Evolutionary conservation across 2,888 invertebrate species (phyloP), one percentile per base, ranked within the genome.

Genomic region (Apotomis turbidana): DNA sequence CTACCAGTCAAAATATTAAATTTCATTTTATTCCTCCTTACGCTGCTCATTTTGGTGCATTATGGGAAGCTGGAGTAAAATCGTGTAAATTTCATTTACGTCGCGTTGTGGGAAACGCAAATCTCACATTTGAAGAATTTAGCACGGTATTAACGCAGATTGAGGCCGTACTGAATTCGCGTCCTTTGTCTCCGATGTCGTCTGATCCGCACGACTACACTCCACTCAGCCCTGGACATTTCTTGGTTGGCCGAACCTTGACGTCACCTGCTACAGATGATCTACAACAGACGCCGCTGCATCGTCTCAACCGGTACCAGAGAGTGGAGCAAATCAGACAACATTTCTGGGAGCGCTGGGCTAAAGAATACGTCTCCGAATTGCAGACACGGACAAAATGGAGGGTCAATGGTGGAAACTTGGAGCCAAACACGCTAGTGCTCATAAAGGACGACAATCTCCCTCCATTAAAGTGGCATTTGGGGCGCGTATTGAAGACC

Each of bases 211-310:
- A 46, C 46, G 46, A 46, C 9, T 46, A 46, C 10, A 10, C 10
- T 46, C 46, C 46, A 9, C 10, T 46, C 8, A 54, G 54, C 15
- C 54, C 54, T 13, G 73, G 46, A 6, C 76, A 76, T 57, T 75
- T 75, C 58, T 52, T 74, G 41, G 60, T 73, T 63, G 74, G 71
- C 36, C 67, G 72, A 5, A 71, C 73, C 5, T 57, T 75, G 60
- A 71, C 61, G 54, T 54, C 54, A 8, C 54, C 54, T 15, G 54
- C 54, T 13, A 9, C 13, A 5, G 54, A 54, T 0, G 54, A 54
- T 10, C 54, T 54, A 2, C 54, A 15, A 8, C 13, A 54, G 0
- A 54, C 54, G 5, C 13, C 54, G 5, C 13, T 13, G 5, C 54
- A 54, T 54, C 54, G 54, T 5, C 54, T 54, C 54, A 10, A 54